A percentile compares a stretch with the other conserved stretches of the same genome.
Evolutionary conservation across 2,113 vertebrate genomes (phyloP).

Genomic region (Lycaon pictus): DNA sequence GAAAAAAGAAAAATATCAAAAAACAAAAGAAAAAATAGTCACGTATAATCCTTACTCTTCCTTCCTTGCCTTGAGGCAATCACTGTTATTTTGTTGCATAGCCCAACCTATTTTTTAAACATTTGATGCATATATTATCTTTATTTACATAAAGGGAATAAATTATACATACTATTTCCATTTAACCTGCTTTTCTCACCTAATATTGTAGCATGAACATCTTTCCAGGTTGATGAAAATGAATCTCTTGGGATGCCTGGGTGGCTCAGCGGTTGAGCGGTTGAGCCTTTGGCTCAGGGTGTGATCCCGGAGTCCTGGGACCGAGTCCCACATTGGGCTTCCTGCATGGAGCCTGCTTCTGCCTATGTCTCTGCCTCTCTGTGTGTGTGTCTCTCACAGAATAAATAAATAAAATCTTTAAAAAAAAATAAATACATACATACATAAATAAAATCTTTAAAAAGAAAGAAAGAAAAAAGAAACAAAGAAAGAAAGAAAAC

Average conservation of each 20-base stretch:
- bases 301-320: no score
- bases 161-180: slow-evolving; percentile 25
- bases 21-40: not conserved
- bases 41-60: not conserved
- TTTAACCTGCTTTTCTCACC: not conserved
- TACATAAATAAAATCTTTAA: no score
- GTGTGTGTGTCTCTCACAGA: no score
- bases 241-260: not conserved
- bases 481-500: slow-evolving; percentile 13
- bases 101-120: not conserved
- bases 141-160: not conserved
- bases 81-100: not conserved
- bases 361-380: no score
- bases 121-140: not conserved
- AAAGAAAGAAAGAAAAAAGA: no score
- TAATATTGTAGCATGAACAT: not conserved
- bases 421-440: no score
- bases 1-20: not conserved
- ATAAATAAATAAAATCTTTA: no score
- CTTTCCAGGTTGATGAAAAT: slow-evolving; percentile 34
- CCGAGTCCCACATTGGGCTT: no score
- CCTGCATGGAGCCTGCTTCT: no score
- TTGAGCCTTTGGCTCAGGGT: no score
- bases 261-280: no score
- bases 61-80: not conserved